Conservation (phyloP, 23 tunicate genomes). For the Clavelina lepadiformis region DNA sequence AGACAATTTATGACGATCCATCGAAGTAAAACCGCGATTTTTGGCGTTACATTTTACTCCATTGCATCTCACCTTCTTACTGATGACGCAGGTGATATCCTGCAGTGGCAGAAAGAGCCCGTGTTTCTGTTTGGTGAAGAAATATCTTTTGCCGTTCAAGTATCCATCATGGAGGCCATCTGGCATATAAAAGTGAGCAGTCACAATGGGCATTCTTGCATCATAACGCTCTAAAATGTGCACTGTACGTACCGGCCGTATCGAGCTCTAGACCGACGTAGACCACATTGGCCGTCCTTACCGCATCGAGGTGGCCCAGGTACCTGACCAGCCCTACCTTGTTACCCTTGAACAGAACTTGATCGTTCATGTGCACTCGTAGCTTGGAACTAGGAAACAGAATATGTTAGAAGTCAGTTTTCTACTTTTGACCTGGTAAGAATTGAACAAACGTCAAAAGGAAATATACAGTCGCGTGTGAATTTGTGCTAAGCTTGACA, state of each 20-base stretch:
- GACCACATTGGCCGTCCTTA: conserved; percentile 68
- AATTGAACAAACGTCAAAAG: no score
- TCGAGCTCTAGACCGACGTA: conserved; percentile 81
- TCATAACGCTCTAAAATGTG: no score
- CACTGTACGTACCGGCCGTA: conserved; percentile 43
- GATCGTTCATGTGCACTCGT: conserved; percentile 49
- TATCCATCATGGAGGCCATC: conserved; percentile 79
- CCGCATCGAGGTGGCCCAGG: conserved; percentile 81
- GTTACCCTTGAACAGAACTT: conserved; percentile 34
- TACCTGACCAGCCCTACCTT: conserved; percentile 60
- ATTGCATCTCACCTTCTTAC: conserved; percentile 20
- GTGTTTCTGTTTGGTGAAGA: conserved; percentile 57
- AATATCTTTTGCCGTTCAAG: conserved; percentile 60
- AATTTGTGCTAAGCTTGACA: no score
- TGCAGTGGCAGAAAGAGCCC: conserved; percentile 66
- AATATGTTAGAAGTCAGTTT: neutral
- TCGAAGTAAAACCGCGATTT: no score
- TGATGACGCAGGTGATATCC: conserved; percentile 60
- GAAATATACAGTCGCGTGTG: no score
- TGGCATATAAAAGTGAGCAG: neutral
- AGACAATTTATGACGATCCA: no score
- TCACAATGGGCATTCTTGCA: no score
- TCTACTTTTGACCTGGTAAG: no score
- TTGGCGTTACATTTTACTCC: no score
- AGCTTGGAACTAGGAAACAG: conserved; percentile 47